phyloP scores from a whole-genome alignment of 2,113 vertebrate genomes.

The Aptenodytes patagonicus region DNA sequence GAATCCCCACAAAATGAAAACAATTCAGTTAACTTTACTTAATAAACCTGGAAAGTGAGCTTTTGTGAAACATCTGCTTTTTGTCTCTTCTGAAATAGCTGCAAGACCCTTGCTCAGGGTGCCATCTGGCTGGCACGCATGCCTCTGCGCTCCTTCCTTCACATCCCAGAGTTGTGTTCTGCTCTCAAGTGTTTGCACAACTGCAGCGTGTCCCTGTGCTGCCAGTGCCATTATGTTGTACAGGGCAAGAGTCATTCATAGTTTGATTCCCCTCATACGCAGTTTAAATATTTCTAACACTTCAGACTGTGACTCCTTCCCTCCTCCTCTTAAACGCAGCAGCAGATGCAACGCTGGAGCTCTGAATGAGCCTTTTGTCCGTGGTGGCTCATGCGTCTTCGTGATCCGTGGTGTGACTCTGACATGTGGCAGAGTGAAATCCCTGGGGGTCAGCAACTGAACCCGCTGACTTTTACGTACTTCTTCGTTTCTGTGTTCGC shows the following conservation, averaged over 20 bases:
- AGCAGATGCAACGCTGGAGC: background rate
- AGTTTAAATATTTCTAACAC: background rate
- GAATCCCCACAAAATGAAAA: slow-evolving; percentile 61
- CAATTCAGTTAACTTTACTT: slow-evolving; percentile 70
- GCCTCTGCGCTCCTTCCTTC: background rate
- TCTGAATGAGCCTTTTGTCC: slow-evolving; percentile 16
- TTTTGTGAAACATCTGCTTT: slow-evolving; percentile 68
- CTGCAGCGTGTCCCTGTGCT: background rate
- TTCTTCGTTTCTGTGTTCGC: rapidly evolving
- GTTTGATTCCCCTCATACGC: background rate
- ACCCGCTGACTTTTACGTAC: background rate
- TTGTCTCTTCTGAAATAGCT: slow-evolving; percentile 34
- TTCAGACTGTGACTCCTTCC: background rate
- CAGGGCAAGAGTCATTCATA: rapidly evolving
- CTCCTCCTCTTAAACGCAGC: background rate
- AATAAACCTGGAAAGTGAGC: slow-evolving; percentile 70
- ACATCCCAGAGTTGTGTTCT: rapidly evolving
- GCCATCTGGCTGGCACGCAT: rapidly evolving
- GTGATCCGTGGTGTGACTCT: background rate
- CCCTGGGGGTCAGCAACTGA: background rate
- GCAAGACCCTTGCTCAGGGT: rapidly evolving
- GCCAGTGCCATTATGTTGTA: rapidly evolving
- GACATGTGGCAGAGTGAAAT: background rate
- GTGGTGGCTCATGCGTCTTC: background rate
- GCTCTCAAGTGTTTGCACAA: background rate